phyloP scores from a whole-genome alignment of 2,888 invertebrate species.

The Limnephilus marmoratus region DNA sequence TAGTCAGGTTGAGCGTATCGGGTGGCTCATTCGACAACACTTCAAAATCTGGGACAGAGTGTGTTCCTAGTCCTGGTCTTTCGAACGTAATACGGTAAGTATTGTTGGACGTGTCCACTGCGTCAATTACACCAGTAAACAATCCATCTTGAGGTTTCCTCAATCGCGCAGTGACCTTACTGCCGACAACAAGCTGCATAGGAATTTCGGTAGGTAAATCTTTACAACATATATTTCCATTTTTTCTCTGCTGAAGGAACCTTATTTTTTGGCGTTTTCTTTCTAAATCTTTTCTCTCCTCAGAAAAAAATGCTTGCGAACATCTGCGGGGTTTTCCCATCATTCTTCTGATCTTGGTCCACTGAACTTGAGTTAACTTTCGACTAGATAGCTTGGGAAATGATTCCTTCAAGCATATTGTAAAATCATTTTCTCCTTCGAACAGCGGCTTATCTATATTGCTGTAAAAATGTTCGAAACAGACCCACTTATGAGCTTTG shows the following conservation, averaged over 20 bases:
- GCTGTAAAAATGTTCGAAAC: constrained; percentile 99
- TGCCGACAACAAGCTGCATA: constrained; percentile 94
- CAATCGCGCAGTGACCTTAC: constrained; percentile 93
- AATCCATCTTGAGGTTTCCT: constrained; percentile 96
- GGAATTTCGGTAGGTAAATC: constrained; percentile 97
- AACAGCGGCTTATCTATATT: constrained; percentile 97
- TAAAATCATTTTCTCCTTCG: constrained; percentile 97
- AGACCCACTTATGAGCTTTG: constrained; percentile 99
- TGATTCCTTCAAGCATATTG: constrained; percentile 93
- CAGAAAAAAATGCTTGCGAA: constrained; percentile 95
- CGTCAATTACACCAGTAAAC: constrained; percentile 95
- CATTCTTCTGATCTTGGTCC: constrained; percentile 95
- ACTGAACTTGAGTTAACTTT: constrained; percentile 91
- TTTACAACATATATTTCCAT: constrained; percentile 86
- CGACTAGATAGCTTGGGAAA: constrained; percentile 94
- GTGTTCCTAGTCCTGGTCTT: constrained; percentile 92
- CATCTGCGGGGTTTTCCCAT: constrained; percentile 98
- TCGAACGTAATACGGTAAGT: constrained; percentile 97
- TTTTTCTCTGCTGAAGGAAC: constrained; percentile 93
- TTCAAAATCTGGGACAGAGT: constrained; percentile 97
- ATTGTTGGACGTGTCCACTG: constrained; percentile 95
- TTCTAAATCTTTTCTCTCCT: constrained; percentile 94
- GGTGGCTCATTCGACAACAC: constrained; percentile 95
- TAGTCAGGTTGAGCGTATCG: constrained; percentile 92
- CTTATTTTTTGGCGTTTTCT: constrained; percentile 94